Evolutionary conservation across 2,113 vertebrate genomes (phyloP), one percentile per base, ranked within the genome.

Genomic region (Panurus biarmicus): DNA sequence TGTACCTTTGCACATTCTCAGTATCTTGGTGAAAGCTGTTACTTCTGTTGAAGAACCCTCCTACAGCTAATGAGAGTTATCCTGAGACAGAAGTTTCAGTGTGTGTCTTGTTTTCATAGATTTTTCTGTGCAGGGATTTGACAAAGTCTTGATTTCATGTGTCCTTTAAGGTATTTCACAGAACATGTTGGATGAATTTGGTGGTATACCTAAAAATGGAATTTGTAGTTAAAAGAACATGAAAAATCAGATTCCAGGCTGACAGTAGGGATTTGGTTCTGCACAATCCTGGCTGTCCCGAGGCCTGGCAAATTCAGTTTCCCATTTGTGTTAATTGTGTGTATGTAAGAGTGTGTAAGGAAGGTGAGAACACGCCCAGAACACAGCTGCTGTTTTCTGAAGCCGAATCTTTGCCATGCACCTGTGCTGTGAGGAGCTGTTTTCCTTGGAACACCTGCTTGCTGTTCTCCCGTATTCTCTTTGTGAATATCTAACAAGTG

Each of bases 11-110:
- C 14, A 67, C 85, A 77, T 78, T 95, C 40, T 78, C 89, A 94
- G 61, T 85, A 84, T 76, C 92, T 90, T 69, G 92, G 67, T 92
- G 47, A 93, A 84, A 94, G 58, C 7, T 70, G 22, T 91, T 87
- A 21, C 12, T 78, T 89, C 42, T 38, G 7, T 66, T 84, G 84
- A 80, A 93, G 89, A 36, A 4, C 40, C 61, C 58, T 81, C 22
- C 69, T 40, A 80, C 28, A 64, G 62, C 74, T 94, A 76, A 81
- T 69, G 83, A 89, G 87, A 86, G 24, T 20, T 61, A 23, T 24
- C 7, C 48, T 80, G 22, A 45, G 31, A 42, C 5, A 38, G 16
- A 36, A 44, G 24, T 60, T 83, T 36, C n/a, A 2, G 0, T 11
- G 7, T 35, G 21, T 29, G 7, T 60, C 57, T 58, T 81, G 9